These are phyloP conservation scores for Notoglanidium macrostoma DNA, from an alignment of 2,797 vertebrate genomes.

Conservation along the genomic window DNA sequence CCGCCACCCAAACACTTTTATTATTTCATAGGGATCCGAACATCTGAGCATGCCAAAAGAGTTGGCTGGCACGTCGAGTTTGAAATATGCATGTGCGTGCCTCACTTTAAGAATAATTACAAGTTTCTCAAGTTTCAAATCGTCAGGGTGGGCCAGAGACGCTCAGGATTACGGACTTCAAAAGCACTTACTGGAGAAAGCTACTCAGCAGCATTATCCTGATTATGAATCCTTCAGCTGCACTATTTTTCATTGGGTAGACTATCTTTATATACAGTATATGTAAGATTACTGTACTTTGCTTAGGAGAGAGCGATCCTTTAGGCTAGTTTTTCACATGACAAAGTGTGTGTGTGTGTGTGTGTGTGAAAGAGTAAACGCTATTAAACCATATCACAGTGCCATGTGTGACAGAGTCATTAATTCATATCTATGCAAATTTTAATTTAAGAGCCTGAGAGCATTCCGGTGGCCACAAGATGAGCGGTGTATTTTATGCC, in stretches of 20 bases:
- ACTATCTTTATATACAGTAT: background rate
- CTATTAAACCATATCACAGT: slow-evolving; percentile 21
- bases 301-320: background rate
- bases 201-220: slow-evolving; percentile 7
- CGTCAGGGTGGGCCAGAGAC: slow-evolving; percentile 21
- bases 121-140: slow-evolving; percentile 36
- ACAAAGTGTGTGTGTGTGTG: background rate
- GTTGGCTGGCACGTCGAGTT: slow-evolving; percentile 32
- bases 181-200: background rate
- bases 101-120: slow-evolving; percentile 50
- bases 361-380: background rate
- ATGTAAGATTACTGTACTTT: background rate
- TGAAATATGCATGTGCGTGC: slow-evolving; percentile 55
- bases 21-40: slow-evolving; percentile 55
- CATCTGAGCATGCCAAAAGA: slow-evolving; percentile 33
- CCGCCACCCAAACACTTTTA: slow-evolving; percentile 54
- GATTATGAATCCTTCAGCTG: background rate
- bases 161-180: background rate
- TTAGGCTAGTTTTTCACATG: background rate
- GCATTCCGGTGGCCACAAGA: slow-evolving; percentile 17
- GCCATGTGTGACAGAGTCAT: slow-evolving; percentile 6
- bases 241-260: background rate
- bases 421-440: slow-evolving; percentile 34
- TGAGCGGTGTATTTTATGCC: background rate
- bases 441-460: slow-evolving; percentile 34